These are phyloP conservation scores for Nomia melanderi DNA, from an alignment of 1,140 invertebrate genomes.

Conservation along the genomic window DNA sequence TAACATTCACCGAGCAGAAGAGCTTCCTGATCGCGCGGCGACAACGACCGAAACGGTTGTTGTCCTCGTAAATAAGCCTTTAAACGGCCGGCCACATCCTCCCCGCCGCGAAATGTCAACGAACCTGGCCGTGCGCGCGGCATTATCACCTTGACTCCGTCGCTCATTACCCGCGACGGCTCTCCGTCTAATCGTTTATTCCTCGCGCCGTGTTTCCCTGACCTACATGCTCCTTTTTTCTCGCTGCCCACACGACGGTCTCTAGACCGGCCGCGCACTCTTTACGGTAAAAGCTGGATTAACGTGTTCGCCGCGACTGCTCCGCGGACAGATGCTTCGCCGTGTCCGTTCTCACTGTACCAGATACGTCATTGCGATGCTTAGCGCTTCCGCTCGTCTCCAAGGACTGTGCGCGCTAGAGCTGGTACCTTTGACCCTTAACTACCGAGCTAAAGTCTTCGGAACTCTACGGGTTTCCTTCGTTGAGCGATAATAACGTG, in stretches of 20 bases:
- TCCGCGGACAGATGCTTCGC: background rate
- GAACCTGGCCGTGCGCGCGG: slow-evolving; percentile 29
- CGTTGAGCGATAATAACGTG: too few species aligned
- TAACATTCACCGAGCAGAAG: background rate
- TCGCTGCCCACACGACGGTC: slow-evolving; percentile 36
- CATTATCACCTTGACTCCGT: slow-evolving; percentile 59
- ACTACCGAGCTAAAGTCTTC: too few species aligned
- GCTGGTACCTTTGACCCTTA: too few species aligned
- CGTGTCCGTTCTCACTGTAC: background rate
- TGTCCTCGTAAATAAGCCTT: slow-evolving; percentile 6
- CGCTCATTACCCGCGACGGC: slow-evolving; percentile 35
- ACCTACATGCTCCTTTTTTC: slow-evolving; percentile 59
- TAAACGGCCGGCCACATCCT: background rate
- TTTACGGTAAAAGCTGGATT: slow-evolving; percentile 42
- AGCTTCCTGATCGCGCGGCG: background rate
- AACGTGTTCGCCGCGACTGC: background rate
- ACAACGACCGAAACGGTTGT: background rate
- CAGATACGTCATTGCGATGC: too few species aligned
- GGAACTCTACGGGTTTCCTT: too few species aligned
- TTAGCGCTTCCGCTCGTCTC: too few species aligned
- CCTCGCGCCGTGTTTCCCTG: slow-evolving; percentile 59
- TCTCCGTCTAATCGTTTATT: slow-evolving; percentile 58
- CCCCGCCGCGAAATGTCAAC: slow-evolving; percentile 28
- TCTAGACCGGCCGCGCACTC: background rate
- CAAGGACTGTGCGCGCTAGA: too few species aligned